Evolutionary conservation across 2,113 vertebrate genomes (phyloP).

Genomic region (Isichthys henryi): DNA sequence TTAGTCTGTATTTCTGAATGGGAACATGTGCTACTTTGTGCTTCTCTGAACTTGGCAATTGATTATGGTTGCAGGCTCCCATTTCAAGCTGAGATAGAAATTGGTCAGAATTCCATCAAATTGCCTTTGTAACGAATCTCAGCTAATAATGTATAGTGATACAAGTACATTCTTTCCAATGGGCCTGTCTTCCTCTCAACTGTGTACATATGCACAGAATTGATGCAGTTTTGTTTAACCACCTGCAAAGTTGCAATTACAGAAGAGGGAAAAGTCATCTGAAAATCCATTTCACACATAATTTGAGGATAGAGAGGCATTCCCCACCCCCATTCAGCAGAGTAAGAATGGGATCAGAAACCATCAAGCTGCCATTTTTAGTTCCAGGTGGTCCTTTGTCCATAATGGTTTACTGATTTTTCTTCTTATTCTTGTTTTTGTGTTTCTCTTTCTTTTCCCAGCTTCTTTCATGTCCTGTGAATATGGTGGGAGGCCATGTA

Average conservation of each 20-base stretch:
- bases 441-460: background rate
- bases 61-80: background rate
- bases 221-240: conserved; percentile 18
- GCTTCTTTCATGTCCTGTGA: background rate
- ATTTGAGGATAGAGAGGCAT: background rate
- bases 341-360: conserved; percentile 5
- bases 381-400: conserved; percentile 22
- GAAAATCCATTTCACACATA: conserved; percentile 1
- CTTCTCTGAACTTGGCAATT: background rate
- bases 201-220: background rate
- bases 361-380: conserved; percentile 10
- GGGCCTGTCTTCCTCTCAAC: background rate
- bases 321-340: background rate
- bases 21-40: conserved; percentile 12
- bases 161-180: background rate
- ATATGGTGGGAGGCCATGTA: background rate
- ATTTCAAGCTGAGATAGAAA: background rate
- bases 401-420: conserved; percentile 14
- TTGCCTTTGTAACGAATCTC: background rate
- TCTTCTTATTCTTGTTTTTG: background rate
- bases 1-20: conserved; percentile 4
- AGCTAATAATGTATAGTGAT: background rate
- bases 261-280: conserved; percentile 10
- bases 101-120: background rate
- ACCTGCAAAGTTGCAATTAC: conserved; percentile 20